phyloP scores from a whole-genome alignment of 2,888 invertebrate species.

The Tolmerus cingulatus region DNA sequence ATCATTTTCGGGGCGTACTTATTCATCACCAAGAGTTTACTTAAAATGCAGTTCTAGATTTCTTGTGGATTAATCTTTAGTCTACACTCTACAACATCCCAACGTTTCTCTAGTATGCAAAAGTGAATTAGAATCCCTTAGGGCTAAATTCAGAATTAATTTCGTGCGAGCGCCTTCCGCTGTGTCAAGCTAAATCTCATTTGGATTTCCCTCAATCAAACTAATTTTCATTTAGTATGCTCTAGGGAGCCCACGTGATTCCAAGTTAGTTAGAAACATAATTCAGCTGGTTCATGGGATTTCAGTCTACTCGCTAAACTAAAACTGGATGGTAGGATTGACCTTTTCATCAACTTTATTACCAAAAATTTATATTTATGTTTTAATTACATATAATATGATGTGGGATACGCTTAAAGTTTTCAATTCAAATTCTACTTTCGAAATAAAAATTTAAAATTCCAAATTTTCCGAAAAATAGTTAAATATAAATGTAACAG shows the following conservation, averaged over 20 bases:
- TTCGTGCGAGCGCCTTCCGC: not conserved
- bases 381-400: too few relatives aligned
- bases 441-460: too few relatives aligned
- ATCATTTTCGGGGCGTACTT: not conserved
- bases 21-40: not conserved
- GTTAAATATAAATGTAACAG: too few relatives aligned
- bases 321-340: too few relatives aligned
- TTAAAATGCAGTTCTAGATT: not conserved
- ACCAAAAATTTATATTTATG: too few relatives aligned
- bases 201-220: slow-evolving; percentile 7
- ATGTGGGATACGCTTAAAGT: too few relatives aligned
- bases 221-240: slow-evolving; percentile 17
- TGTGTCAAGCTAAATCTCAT: not conserved
- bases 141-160: not conserved
- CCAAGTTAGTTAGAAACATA: slow-evolving; percentile 12
- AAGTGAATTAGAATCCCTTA: not conserved
- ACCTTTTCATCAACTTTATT: too few relatives aligned
- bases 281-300: not conserved
- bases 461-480: too few relatives aligned
- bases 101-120: not conserved
- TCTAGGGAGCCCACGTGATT: not conserved
- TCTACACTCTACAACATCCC: not conserved
- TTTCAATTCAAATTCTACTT: too few relatives aligned
- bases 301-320: not conserved
- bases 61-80: not conserved